These are phyloP conservation scores for Drosophila greeni DNA, from an alignment of 2,888 invertebrate species.

Conservation along the genomic window DNA sequence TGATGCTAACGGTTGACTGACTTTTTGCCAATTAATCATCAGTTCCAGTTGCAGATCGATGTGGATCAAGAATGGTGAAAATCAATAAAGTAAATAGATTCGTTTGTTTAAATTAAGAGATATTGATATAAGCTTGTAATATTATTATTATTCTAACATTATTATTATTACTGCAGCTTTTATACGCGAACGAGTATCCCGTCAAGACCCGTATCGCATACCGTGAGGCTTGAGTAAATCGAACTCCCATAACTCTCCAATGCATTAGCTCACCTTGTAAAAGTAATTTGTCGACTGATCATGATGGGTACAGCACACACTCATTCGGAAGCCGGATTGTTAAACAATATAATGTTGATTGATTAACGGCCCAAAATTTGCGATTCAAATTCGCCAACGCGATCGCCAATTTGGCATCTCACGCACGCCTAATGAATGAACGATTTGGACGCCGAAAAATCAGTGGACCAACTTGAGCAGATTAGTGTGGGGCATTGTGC, in stretches of 20 bases:
- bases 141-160: neutral
- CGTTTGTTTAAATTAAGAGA: neutral
- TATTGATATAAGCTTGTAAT: neutral
- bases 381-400: constrained; percentile 34
- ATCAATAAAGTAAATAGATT: neutral
- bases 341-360: constrained; percentile 40
- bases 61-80: neutral
- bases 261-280: constrained; percentile 13
- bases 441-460: constrained; percentile 28
- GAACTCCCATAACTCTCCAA: too few relatives aligned
- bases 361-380: constrained; percentile 42
- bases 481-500: constrained; percentile 62
- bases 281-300: constrained; percentile 6
- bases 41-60: neutral
- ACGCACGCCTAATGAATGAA: constrained; percentile 44
- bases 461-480: constrained; percentile 41
- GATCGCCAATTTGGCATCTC: constrained; percentile 30
- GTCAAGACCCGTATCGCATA: neutral
- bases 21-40: constrained; percentile 11
- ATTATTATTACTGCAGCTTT: neutral
- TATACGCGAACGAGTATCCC: too few relatives aligned
- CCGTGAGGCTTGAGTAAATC: neutral
- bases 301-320: constrained; percentile 17
- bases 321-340: constrained; percentile 21
- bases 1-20: constrained; percentile 15